phyloP scores from a whole-genome alignment of 2,113 vertebrate genomes.

The Aspidoscelis tigris region DNA sequence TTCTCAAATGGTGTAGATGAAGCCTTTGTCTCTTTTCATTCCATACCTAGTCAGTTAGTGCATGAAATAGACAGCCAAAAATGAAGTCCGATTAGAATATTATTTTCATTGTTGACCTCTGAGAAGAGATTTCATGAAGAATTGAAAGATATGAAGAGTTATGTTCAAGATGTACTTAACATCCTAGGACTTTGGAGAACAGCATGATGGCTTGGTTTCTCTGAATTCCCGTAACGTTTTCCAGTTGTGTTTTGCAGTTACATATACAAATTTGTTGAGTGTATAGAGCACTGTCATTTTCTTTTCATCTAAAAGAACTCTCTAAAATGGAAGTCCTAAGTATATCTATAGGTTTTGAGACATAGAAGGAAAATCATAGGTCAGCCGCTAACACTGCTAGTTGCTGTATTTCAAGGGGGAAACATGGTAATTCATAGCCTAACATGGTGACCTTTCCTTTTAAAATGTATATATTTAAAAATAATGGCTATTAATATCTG shows the following conservation, averaged over 20 bases:
- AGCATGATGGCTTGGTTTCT: neutral
- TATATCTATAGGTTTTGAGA: conserved; percentile 56
- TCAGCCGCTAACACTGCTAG: conserved; percentile 60
- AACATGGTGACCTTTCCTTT: conserved; percentile 49
- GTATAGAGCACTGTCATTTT: conserved; percentile 33
- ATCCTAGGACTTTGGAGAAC: conserved; percentile 3
- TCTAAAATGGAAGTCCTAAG: conserved; percentile 38
- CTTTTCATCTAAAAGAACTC: conserved; percentile 29
- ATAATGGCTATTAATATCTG: conserved; percentile 58
- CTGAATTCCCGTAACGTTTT: neutral
- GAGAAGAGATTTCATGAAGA: neutral
- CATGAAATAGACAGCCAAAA: conserved; percentile 15
- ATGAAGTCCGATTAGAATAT: neutral
- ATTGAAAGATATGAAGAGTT: neutral
- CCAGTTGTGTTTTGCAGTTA: conserved; percentile 34
- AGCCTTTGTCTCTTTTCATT: neutral
- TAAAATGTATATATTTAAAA: conserved; percentile 56
- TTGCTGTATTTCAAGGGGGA: conserved; percentile 60
- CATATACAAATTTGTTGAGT: neutral
- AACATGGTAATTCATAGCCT: conserved; percentile 50
- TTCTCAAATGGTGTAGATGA: too few relatives aligned
- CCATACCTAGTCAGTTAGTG: conserved; percentile 5
- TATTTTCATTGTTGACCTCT: conserved; percentile 29
- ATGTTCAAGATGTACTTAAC: neutral
- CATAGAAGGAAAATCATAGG: conserved; percentile 59